These are phyloP conservation scores for Apamea epomidion DNA, from an alignment of 2,888 invertebrate genomes.

Conservation along the genomic window DNA sequence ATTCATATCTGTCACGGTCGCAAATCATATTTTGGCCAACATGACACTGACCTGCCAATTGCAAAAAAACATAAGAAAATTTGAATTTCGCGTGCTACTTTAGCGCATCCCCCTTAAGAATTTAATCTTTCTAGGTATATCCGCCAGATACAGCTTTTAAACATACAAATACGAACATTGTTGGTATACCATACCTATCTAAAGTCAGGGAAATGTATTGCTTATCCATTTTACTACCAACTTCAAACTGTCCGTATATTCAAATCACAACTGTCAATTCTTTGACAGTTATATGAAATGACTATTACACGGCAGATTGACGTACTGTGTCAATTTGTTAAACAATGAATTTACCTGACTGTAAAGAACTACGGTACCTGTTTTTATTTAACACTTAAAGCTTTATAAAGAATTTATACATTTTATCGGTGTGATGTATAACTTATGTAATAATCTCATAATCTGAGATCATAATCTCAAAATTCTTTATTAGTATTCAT, in stretches of 20 bases:
- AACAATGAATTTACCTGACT: background rate
- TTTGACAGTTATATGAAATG: background rate
- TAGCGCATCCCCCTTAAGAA: background rate
- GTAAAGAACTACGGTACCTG: too few relatives aligned
- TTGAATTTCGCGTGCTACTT: background rate
- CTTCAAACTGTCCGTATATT: background rate
- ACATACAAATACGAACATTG: background rate
- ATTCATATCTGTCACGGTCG: background rate
- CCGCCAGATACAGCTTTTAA: background rate
- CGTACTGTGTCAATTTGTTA: background rate
- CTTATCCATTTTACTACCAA: background rate
- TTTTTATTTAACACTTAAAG: slow-evolving; percentile 4
- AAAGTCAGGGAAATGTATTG: background rate
- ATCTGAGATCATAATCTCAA: slow-evolving; percentile 47
- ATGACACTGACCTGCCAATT: background rate
- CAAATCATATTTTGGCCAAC: background rate
- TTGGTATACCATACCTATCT: background rate
- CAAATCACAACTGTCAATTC: background rate
- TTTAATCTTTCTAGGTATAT: background rate
- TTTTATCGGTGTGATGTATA: slow-evolving; percentile 27
- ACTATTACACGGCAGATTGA: background rate
- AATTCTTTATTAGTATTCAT: slow-evolving; percentile 40
- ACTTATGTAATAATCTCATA: slow-evolving; percentile 41
- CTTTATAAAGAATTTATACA: slow-evolving; percentile 5
- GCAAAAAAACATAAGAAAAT: background rate